These are phyloP conservation scores for Drosophila auraria DNA, from an alignment of 1,140 invertebrate species.

Conservation along the genomic window DNA sequence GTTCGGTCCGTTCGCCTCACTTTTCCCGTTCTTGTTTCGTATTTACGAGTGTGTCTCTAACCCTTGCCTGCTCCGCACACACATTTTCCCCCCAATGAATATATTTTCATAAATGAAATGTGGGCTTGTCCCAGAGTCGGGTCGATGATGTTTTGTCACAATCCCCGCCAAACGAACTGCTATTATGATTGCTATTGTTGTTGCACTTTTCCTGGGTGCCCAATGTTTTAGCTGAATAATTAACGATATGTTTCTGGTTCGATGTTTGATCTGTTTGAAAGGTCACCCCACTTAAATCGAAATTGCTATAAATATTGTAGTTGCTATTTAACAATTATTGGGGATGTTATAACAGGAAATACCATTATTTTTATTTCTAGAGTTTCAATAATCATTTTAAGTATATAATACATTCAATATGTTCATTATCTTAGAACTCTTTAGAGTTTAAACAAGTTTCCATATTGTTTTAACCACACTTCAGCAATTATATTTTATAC, in stretches of 20 bases:
- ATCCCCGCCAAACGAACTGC: conserved; percentile 11
- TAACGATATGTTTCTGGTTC: conserved; percentile 6
- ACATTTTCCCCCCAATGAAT: conserved; percentile 44
- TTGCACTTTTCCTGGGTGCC: conserved; percentile 30
- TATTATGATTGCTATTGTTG: conserved; percentile 18
- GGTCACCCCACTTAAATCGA: not conserved
- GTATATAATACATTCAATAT: not conserved
- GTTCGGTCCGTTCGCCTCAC: conserved; percentile 13
- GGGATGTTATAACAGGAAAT: not conserved
- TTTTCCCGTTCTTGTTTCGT: conserved; percentile 20
- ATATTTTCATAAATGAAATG: conserved; percentile 59
- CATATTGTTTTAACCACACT: conserved; percentile 25
- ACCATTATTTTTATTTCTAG: not conserved
- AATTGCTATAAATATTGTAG: not conserved
- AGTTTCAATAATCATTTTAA: not conserved
- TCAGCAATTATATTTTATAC: conserved; percentile 33
- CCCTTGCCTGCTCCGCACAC: conserved; percentile 20
- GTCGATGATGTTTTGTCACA: conserved; percentile 26
- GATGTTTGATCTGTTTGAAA: conserved; percentile 1
- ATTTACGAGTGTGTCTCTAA: conserved; percentile 35
- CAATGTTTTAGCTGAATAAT: conserved; percentile 11
- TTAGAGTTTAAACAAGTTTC: conserved; percentile 2
- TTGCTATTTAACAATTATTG: not conserved
- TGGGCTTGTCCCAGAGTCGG: conserved; percentile 35
- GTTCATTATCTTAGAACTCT: not conserved